Evolutionary conservation across 2,797 vertebrate genomes (phyloP), one percentile per base, ranked within the genome.

Genomic region (Glyptemys insculpta): DNA sequence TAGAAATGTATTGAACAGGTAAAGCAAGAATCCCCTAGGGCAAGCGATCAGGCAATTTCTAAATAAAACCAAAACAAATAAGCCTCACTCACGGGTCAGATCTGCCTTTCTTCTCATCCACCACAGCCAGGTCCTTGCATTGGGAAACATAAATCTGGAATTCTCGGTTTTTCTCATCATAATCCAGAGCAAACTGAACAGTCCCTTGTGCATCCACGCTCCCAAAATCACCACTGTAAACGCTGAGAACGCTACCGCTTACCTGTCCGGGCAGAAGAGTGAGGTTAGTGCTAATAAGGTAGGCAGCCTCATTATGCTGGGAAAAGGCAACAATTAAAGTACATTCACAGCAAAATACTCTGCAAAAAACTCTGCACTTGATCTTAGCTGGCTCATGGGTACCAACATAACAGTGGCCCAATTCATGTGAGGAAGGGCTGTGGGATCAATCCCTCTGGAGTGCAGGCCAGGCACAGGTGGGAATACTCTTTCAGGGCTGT

Each of bases 51-150:
- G 89, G 25, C 44, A 81, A 23, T 3, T 12, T 5, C 57, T 31
- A 93, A 94, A 54, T 59, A 80, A 65, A 15, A 85, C 91, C 79
- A 72, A 50, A 92, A 53, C 25, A 23, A 81, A n/a, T 56, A 65
- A 81, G 12, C 1, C 1, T 59, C 95, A 98, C 98, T 98, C 92
- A 98, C 98, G 98, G 98, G 87, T 98, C 98, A 80, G 98, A 98
- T 93, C 98, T 97, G 86, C 95, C 97, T 93, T 98, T 98, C 93
- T 97, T 98, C 92, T 98, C 98, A 86, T 98, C 98, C 94, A 98
- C 98, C 0, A 98, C 92, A 62, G 98, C 98, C 95, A 98, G 94
- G 90, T 98, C 98, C 86, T 96, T 98, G 94, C 98, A 98, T 92
- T 98, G 98, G 84, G 96, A 95, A 89, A 98, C 97, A 0, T 95